Base-by-base conservation (phyloP, 2,888 invertebrate genomes). In the Lamellibrachia columna region DNA sequence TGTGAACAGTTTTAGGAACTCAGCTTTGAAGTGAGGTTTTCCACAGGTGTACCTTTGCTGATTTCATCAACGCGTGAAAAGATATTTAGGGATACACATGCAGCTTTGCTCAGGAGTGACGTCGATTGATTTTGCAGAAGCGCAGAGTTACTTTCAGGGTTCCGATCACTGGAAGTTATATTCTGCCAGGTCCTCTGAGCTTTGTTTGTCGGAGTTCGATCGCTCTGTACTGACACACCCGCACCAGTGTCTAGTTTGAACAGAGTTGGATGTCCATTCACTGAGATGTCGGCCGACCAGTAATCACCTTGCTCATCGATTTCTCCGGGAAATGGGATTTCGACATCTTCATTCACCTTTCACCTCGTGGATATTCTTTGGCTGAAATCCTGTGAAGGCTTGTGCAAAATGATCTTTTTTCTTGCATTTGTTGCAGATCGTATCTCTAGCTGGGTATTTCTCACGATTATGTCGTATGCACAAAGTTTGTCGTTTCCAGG, bases 191-290 rank as follows among this genome's bases (percentile, higher is more conserved):
- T 58, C 92, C 92, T 15, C 60, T 60, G 60, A 60, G 11, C 11
- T 53, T 58, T n/a, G 75, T 22, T 40, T 55, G 28, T 75, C 9
- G 91, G 53, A 22, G 90, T 52, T 7, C 52, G 22, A 9, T 58
- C 55, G 4, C 90, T 40, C 75, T 92, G 53, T n/a, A 92, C 93
- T n/a, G 93, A 93, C 9, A 93, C 93, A 60, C 93, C 93, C 40
- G 94, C 93, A 11, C 94, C 94, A n/a, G 93, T 94, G 93, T 94
- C 93, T 3, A 94, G 93, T 92, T 94, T 94, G 92, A 94, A 94
- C 3, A n/a, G 90, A 52, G 92, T 91, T 90, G 92, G 90, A 92
- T 90, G n/a, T 90, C 92, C 53, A n/a, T 93, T 92, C 22, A 92
- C 92, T 52, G n/a, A 8, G 2, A 93, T 92, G 15, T 53, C 90